Evolutionary conservation across 2,888 invertebrate genomes (phyloP).

Genomic region (Sesia apiformis): DNA sequence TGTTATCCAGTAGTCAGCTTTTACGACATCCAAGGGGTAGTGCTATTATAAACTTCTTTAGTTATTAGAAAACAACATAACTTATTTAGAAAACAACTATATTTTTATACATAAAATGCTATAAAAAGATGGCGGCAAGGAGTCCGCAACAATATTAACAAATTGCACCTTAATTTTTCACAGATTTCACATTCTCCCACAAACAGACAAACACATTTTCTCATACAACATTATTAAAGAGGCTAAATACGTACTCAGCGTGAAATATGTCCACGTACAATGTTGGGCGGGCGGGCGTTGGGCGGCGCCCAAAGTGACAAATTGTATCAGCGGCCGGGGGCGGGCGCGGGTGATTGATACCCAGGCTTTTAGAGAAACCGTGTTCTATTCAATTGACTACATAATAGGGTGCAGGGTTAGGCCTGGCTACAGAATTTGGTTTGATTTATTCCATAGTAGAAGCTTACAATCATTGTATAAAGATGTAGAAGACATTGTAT

Average conservation of each 20-base stretch:
- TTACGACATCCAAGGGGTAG: too few species aligned
- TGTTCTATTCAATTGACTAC: not conserved
- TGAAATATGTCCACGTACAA: conserved; percentile 4
- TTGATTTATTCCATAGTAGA: not conserved
- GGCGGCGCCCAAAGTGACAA: conserved; percentile 9
- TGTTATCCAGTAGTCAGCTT: too few species aligned
- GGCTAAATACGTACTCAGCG: conserved; percentile 2
- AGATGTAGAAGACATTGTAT: too few species aligned
- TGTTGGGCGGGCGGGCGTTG: conserved; percentile 6
- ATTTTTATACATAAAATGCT: too few species aligned
- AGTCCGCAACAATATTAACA: too few species aligned
- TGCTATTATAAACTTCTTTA: too few species aligned
- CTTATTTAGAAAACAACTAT: too few species aligned
- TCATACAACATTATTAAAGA: not conserved
- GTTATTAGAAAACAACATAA: too few species aligned
- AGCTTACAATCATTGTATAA: too few species aligned
- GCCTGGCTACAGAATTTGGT: not conserved
- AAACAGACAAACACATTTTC: not conserved
- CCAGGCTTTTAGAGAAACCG: not conserved
- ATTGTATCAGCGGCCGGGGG: conserved; percentile 6
- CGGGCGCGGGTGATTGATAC: conserved; percentile 5
- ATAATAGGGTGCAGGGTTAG: not conserved
- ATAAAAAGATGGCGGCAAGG: too few species aligned
- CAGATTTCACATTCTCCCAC: too few species aligned
- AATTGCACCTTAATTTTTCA: too few species aligned